Evolutionary conservation across 2,797 vertebrate genomes (phyloP).

Genomic region (Enteromius unitaeniatus): DNA sequence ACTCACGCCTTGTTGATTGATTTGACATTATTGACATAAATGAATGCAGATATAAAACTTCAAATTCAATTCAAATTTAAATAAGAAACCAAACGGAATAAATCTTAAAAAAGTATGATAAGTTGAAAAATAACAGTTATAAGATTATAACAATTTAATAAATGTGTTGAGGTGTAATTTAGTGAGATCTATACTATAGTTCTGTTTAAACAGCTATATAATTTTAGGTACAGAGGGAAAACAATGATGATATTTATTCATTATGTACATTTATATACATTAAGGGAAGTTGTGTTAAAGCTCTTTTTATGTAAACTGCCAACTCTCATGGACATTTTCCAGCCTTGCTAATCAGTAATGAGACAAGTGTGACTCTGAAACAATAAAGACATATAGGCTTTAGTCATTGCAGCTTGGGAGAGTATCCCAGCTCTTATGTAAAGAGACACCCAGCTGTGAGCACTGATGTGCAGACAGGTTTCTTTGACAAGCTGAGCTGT

Average conservation of each 20-base stretch:
- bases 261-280: too few relatives aligned
- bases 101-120: background rate
- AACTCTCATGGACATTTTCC: background rate
- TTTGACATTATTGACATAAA: too few relatives aligned
- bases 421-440: slow-evolving; percentile 11
- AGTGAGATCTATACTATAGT: background rate
- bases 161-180: background rate
- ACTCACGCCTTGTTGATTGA: too few relatives aligned
- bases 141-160: background rate
- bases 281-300: background rate
- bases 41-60: background rate
- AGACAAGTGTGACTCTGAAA: slow-evolving; percentile 5
- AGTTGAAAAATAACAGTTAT: background rate
- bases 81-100: background rate
- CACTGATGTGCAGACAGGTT: slow-evolving; percentile 31
- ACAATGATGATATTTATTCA: too few relatives aligned
- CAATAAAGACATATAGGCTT: slow-evolving; percentile 4
- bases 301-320: background rate
- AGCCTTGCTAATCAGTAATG: background rate
- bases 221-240: background rate
- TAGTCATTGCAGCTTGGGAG: background rate
- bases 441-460: slow-evolving; percentile 13
- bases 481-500: slow-evolving; percentile 23
- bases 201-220: background rate
- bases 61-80: background rate